phyloP scores from a whole-genome alignment of 2,113 vertebrate genomes.

The Caloenas nicobarica region DNA sequence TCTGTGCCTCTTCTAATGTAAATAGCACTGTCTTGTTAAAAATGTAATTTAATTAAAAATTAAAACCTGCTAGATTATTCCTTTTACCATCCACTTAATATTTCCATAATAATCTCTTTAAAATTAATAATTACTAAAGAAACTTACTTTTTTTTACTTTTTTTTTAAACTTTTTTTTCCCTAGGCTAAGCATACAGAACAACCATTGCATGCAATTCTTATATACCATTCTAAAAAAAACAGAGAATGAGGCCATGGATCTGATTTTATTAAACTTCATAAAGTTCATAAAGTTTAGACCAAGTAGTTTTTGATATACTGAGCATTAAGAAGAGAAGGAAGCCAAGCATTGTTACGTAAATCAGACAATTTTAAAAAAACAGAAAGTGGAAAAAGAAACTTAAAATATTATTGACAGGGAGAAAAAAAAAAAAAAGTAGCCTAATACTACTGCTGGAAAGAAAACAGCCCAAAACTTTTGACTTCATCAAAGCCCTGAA shows the following conservation, averaged over 20 bases:
- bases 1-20: background rate
- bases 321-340: background rate
- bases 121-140: background rate
- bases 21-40: background rate
- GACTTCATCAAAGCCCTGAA: background rate
- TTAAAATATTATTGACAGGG: background rate
- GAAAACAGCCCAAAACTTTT: background rate
- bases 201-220: background rate
- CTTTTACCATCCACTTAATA: background rate
- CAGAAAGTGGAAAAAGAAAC: background rate
- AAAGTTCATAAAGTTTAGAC: background rate
- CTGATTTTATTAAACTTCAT: background rate
- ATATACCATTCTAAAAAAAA: background rate
- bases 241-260: background rate
- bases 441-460: background rate
- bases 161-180: background rate
- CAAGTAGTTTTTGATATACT: background rate
- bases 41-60: background rate
- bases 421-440: background rate
- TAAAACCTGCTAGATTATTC: background rate
- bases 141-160: no score
- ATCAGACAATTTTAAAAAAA: background rate
- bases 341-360: background rate
- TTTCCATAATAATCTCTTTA: background rate
- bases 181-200: background rate